Evolutionary conservation across 2,113 vertebrate genomes (phyloP).

Genomic region (Mobula birostris): DNA sequence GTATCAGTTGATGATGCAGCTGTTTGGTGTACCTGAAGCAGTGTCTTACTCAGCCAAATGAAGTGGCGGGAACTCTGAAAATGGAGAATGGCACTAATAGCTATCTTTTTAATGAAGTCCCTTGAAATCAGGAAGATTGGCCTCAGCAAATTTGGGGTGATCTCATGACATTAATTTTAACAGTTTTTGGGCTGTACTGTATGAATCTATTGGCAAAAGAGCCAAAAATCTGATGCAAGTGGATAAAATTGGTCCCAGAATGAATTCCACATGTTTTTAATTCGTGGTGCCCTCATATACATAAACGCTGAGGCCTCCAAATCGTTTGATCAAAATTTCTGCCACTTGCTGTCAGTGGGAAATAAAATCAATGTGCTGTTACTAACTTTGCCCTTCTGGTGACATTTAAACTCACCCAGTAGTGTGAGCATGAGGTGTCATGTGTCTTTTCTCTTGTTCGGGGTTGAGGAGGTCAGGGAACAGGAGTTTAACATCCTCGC

Average conservation of each 20-base stretch:
- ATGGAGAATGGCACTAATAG: neutral
- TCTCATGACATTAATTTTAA: neutral
- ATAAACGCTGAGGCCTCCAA: neutral
- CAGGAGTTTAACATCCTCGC: neutral
- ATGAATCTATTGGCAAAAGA: neutral
- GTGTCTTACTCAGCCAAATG: neutral
- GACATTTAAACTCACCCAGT: neutral
- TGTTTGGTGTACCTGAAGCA: neutral
- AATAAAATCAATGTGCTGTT: neutral
- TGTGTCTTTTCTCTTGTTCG: neutral
- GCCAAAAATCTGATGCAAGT: neutral
- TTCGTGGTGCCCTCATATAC: neutral
- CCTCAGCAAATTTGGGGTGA: neutral
- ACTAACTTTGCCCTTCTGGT: neutral
- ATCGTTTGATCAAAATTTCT: neutral
- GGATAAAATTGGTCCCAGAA: neutral
- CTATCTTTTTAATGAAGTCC: neutral
- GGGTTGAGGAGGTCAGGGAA: neutral
- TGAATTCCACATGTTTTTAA: conserved; percentile 21
- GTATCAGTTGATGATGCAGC: neutral
- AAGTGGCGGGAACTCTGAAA: neutral
- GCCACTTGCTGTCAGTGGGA: neutral
- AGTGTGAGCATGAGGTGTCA: neutral
- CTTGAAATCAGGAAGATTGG: neutral
- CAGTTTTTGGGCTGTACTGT: neutral